Evolutionary conservation across 2,113 vertebrate genomes (phyloP).

Genomic region (Rhynchopsitta pachyrhyncha): DNA sequence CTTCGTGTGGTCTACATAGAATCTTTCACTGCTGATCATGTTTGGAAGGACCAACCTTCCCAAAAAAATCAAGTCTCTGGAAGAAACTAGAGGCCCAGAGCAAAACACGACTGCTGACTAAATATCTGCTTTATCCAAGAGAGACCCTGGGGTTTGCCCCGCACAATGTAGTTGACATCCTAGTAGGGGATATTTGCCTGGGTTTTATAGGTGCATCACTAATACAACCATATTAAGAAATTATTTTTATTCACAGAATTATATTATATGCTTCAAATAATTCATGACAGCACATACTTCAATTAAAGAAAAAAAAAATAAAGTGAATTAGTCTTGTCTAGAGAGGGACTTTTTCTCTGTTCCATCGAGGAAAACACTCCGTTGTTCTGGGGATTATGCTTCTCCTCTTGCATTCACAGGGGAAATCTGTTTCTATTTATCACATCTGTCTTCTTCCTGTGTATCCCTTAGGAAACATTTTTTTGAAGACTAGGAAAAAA

Average conservation of each 20-base stretch:
- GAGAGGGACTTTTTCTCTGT: not conserved
- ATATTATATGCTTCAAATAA: not conserved
- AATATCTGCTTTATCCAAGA: not conserved
- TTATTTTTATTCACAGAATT: not conserved
- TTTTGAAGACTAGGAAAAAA: slow-evolving; percentile 14
- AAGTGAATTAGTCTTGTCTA: not conserved
- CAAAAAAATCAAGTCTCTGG: not conserved
- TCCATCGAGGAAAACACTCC: not conserved
- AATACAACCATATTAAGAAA: not conserved
- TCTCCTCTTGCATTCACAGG: not conserved
- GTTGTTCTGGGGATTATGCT: not conserved
- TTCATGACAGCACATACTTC: not conserved
- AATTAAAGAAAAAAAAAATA: not conserved
- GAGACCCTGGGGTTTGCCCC: not conserved
- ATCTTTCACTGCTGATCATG: not conserved
- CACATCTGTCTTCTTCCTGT: slow-evolving; percentile 12
- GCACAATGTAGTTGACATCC: not conserved
- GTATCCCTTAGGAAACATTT: slow-evolving; percentile 21
- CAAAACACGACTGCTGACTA: fast-evolving
- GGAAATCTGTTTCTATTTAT: slow-evolving; percentile 39
- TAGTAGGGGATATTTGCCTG: not conserved
- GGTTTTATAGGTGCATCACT: not conserved
- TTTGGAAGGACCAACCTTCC: not conserved
- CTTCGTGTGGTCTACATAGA: not conserved
- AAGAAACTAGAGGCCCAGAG: not conserved